phyloP scores from a whole-genome alignment of 2,888 invertebrate genomes.

The Zaprionus obscuricornis region DNA sequence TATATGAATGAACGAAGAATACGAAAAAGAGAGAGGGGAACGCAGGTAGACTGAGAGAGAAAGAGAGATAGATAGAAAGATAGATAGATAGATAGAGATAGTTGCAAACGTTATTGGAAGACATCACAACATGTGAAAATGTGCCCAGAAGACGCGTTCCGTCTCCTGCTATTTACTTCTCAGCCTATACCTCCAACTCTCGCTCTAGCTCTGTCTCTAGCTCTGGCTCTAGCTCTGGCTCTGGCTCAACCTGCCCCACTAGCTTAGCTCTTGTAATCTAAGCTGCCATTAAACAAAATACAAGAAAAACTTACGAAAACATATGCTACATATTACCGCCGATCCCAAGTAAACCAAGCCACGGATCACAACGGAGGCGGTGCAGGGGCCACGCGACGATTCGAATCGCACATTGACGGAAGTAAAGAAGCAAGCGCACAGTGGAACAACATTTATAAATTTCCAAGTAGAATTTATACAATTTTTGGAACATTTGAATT shows the following conservation, averaged over 20 bases:
- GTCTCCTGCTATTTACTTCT: no score
- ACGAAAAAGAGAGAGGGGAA: neutral
- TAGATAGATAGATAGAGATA: slow-evolving; percentile 5
- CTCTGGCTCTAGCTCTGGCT: no score
- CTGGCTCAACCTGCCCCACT: slow-evolving; percentile 27
- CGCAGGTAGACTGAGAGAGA: neutral
- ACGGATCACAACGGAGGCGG: slow-evolving; percentile 39
- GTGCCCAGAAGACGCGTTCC: slow-evolving; percentile 29
- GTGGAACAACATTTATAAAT: slow-evolving; percentile 30
- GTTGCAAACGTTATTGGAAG: slow-evolving; percentile 55
- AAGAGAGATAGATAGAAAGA: slow-evolving; percentile 5
- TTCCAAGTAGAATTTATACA: no score
- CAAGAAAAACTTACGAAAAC: slow-evolving; percentile 79
- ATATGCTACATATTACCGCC: slow-evolving; percentile 77
- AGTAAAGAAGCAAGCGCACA: slow-evolving; percentile 58
- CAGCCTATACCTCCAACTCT: no score
- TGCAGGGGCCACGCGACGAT: slow-evolving; percentile 31
- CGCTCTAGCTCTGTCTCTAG: neutral
- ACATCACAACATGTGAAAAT: slow-evolving; percentile 65
- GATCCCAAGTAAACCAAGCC: slow-evolving; percentile 47
- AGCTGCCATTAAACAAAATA: slow-evolving; percentile 79
- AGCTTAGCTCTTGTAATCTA: slow-evolving; percentile 67
- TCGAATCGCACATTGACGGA: slow-evolving; percentile 61
- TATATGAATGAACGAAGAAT: slow-evolving; percentile 47
- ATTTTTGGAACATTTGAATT: no score